Evolutionary conservation across 2,113 vertebrate genomes (phyloP).

Genomic region (Eclectus roratus): DNA sequence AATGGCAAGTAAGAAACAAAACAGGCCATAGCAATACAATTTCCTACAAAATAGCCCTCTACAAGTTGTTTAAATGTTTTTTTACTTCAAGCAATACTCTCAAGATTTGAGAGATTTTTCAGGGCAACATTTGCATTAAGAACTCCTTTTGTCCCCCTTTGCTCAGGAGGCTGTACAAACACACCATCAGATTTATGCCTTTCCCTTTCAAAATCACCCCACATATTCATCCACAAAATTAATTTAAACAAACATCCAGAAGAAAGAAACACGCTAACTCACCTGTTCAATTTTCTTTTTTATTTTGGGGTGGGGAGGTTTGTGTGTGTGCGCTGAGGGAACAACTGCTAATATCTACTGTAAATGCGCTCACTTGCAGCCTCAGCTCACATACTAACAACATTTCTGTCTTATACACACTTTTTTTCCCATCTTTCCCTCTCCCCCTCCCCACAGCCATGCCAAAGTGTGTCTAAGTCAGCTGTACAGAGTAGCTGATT

Average conservation of each 20-base stretch:
- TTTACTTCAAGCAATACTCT: background rate
- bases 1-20: background rate
- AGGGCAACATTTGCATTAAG: background rate
- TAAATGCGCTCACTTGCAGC: background rate
- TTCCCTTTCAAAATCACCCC: constrained; percentile 31
- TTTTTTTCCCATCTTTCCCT: background rate
- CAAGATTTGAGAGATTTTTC: background rate
- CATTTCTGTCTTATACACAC: background rate
- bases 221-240: background rate
- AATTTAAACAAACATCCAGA: background rate
- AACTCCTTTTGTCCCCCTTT: background rate
- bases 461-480: rapidly evolving
- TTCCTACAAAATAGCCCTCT: constrained; percentile 14
- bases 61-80: background rate
- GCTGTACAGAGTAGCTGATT: background rate
- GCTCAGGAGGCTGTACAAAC: constrained; percentile 17
- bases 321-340: background rate
- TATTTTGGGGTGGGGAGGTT: rapidly evolving
- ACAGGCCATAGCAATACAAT: background rate
- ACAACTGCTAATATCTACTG: background rate
- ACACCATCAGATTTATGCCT: background rate
- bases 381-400: background rate
- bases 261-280: background rate
- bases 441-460: background rate
- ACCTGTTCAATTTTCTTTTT: background rate